Percentiles rank a stretch among this genome's conserved stretches.
These are phyloP conservation scores for Agrilus mali DNA, from an alignment of 2,888 invertebrate species.

Conservation along the genomic window DNA sequence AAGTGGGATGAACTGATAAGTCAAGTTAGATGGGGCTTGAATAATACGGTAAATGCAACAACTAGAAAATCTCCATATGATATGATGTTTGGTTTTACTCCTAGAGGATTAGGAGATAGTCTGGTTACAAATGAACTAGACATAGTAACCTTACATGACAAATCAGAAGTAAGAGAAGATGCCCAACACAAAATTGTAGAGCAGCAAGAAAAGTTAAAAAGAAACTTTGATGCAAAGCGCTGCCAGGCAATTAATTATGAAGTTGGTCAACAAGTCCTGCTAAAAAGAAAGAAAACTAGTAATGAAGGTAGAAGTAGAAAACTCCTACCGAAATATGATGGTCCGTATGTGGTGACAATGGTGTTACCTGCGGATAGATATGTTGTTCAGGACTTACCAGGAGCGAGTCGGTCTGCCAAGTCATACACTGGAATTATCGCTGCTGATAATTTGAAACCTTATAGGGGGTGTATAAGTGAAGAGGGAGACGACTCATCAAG, in stretches of 20 bases:
- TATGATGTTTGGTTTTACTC: conserved; percentile 16
- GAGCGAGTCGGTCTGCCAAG: no score
- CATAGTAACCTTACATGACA: conserved; percentile 5
- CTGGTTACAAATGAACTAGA: conserved; percentile 7
- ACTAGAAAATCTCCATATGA: conserved; percentile 15
- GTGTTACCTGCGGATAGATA: conserved; percentile 6
- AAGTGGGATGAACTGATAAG: conserved; percentile 15
- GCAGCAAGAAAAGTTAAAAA: conserved; percentile 4
- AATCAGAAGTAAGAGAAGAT: conserved; percentile 4
- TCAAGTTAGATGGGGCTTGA: conserved; percentile 13
- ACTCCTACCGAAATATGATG: conserved; percentile 12
- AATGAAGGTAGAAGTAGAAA: conserved; percentile 15
- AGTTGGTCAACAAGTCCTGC: conserved; percentile 15
- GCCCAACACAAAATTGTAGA: conserved; percentile 7
- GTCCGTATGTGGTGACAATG: conserved; percentile 13
- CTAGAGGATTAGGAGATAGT: conserved; percentile 13
- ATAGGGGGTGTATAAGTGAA: no score
- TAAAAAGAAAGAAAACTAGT: not conserved
- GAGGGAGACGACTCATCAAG: no score
- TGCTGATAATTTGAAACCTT: no score
- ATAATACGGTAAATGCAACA: conserved; percentile 13
- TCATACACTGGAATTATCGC: no score
- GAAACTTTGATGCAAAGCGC: not conserved
- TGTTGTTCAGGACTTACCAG: no score
- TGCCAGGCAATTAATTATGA: conserved; percentile 7